Conservation (phyloP, 2,797 vertebrate genomes). For the Sorex maritimensis region DNA sequence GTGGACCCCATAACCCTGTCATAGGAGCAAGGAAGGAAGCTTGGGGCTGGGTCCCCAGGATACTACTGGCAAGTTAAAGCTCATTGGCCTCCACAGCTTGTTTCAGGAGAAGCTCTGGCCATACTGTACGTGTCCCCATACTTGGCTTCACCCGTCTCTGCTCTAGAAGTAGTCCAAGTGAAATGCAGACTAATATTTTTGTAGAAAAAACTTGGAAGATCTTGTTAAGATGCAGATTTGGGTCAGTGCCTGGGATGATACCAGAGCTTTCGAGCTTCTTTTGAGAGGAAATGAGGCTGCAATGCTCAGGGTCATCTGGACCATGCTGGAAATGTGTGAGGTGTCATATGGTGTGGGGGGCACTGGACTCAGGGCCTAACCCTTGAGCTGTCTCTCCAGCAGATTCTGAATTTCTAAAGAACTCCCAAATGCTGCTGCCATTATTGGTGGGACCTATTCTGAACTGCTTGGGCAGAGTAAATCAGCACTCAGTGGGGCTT, state of each 20-base stretch:
- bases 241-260: not conserved
- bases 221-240: constrained; percentile 21
- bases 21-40: not conserved
- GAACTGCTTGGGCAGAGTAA: not conserved
- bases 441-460: not conserved
- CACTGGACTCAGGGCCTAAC: too few species aligned
- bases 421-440: not conserved
- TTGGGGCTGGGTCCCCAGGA: not conserved
- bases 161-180: not conserved
- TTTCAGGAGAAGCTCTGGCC: not conserved
- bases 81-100: not conserved
- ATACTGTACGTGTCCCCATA: not conserved
- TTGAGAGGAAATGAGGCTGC: too few species aligned
- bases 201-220: constrained; percentile 30
- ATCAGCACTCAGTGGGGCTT: not conserved
- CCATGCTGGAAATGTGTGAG: too few species aligned
- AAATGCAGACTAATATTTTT: not conserved
- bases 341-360: too few species aligned
- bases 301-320: too few species aligned
- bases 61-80: not conserved
- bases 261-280: too few species aligned
- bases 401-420: constrained; percentile 46
- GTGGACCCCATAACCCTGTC: not conserved
- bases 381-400: too few species aligned
- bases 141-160: not conserved